Conservation (phyloP, 2,113 vertebrate species). For the Passer montanus region DNA sequence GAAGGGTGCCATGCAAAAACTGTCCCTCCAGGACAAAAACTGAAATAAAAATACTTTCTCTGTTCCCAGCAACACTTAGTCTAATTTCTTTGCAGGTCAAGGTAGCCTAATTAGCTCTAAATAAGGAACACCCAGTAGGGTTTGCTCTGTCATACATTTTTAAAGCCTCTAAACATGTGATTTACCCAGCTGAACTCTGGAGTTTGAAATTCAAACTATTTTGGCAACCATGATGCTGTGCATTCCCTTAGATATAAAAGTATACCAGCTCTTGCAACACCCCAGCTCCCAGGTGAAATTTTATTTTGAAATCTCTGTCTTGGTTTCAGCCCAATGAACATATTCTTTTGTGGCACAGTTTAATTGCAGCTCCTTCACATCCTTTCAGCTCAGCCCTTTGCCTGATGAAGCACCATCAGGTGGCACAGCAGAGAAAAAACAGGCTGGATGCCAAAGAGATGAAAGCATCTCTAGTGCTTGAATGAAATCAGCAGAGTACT, state of each 20-base stretch:
- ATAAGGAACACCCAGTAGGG: slow-evolving; percentile 53
- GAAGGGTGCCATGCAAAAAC: not conserved
- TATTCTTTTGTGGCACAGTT: not conserved
- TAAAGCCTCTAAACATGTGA: not conserved
- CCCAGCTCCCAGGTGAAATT: not conserved
- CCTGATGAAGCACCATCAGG: slow-evolving; percentile 30
- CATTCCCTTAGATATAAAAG: not conserved
- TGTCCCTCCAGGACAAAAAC: slow-evolving; percentile 28
- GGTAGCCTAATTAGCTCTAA: slow-evolving; percentile 64
- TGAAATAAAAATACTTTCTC: slow-evolving; percentile 43
- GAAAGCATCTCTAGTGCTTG: not conserved
- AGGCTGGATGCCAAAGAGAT: not conserved
- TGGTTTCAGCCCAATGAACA: not conserved
- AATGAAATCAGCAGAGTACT: not conserved
- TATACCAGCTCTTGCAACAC: not conserved
- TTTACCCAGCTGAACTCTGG: not conserved
- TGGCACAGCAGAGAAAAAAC: not conserved
- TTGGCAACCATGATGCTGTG: not conserved
- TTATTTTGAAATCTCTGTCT: not conserved
- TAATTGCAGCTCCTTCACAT: not conserved
- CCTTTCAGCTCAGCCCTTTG: not conserved
- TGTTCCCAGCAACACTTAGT: not conserved
- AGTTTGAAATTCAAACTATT: not conserved
- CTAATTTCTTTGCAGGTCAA: slow-evolving; percentile 48
- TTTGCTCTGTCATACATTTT: slow-evolving; percentile 1